A percentile compares a stretch with the other conserved stretches of the same genome.
These are phyloP conservation scores for Microcebus ravelobensis DNA, from an alignment of 2,113 vertebrate species.

Conservation along the genomic window DNA sequence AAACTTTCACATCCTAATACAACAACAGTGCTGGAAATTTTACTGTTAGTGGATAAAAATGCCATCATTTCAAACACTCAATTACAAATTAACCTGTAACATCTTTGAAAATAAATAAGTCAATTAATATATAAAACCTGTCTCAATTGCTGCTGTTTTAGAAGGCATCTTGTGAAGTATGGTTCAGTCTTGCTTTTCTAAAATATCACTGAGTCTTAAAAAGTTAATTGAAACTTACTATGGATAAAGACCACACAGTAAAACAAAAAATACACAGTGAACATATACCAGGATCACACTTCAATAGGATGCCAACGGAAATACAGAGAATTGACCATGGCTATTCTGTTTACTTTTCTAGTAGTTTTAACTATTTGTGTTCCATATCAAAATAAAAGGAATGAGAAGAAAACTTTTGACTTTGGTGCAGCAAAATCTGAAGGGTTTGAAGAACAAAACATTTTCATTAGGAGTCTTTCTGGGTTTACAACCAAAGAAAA, in stretches of 20 bases:
- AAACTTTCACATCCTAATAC: slow-evolving; percentile 80
- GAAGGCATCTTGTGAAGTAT: not conserved
- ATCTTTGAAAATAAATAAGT: slow-evolving; percentile 30
- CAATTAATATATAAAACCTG: not conserved
- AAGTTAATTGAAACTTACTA: slow-evolving; percentile 83
- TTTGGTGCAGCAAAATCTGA: slow-evolving; percentile 32
- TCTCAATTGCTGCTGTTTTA: not conserved
- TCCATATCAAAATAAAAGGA: not conserved
- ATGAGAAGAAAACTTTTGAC: not conserved
- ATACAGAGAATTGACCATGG: slow-evolving; percentile 72
- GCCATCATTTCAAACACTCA: slow-evolving; percentile 60
- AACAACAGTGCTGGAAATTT: slow-evolving; percentile 70
- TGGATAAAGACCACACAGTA: slow-evolving; percentile 78
- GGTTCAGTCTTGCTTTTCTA: slow-evolving; percentile 59
- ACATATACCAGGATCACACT: slow-evolving; percentile 72
- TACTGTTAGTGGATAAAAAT: slow-evolving; percentile 68
- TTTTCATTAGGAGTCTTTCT: slow-evolving; percentile 21
- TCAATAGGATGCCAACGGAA: slow-evolving; percentile 82
- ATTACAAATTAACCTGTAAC: slow-evolving; percentile 38
- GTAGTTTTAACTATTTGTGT: slow-evolving; percentile 72
- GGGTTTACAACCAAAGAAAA: slow-evolving; percentile 41
- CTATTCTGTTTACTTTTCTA: slow-evolving; percentile 79
- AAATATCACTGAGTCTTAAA: slow-evolving; percentile 72
- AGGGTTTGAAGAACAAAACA: slow-evolving; percentile 20
- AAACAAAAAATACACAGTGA: slow-evolving; percentile 81